Percentiles rank a stretch among this genome's conserved stretches.
phyloP scores from a whole-genome alignment of 2,113 vertebrate species.

The Dromas ardeola region DNA sequence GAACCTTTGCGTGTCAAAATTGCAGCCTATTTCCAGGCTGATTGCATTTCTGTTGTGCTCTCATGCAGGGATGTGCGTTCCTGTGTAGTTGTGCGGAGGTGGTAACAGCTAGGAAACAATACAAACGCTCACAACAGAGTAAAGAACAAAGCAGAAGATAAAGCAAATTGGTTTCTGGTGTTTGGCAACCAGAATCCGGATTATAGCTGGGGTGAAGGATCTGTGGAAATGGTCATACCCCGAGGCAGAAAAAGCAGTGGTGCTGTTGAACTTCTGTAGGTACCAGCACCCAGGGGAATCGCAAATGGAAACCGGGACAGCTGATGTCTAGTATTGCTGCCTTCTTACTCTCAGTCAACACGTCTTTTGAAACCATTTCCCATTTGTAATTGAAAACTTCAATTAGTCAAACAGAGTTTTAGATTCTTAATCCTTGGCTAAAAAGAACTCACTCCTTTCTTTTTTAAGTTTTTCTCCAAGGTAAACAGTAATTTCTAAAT shows the following conservation, averaged over 20 bases:
- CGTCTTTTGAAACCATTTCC: not conserved
- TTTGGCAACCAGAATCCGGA: not conserved
- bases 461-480: not conserved
- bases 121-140: not conserved
- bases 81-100: not conserved
- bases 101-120: not conserved
- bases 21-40: not conserved
- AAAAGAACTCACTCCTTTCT: not conserved
- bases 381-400: not conserved
- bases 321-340: not conserved
- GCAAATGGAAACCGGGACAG: not conserved
- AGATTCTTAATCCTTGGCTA: not conserved
- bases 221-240: not conserved
- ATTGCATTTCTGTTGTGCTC: not conserved
- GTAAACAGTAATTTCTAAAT: not conserved
- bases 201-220: not conserved
- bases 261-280: not conserved
- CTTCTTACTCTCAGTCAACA: not conserved
- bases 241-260: not conserved
- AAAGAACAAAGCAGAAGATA: not conserved
- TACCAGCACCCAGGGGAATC: not conserved
- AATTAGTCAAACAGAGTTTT: not conserved
- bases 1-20: not conserved
- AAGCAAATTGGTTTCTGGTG: not conserved
- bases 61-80: not conserved